Conservation (phyloP, 2,888 invertebrate genomes). For the Galerucella pusilla region DNA sequence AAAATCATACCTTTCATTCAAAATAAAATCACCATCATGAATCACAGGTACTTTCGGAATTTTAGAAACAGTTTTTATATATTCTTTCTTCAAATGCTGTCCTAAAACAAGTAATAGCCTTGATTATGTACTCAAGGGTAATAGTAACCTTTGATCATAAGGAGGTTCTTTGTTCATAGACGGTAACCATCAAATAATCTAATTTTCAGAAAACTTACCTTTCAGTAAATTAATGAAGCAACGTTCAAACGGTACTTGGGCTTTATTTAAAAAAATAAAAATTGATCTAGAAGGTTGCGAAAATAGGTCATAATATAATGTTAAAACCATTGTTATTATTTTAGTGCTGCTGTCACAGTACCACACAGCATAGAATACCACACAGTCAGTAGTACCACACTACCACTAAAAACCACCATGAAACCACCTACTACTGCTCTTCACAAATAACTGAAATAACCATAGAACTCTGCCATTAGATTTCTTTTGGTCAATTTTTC, state of each 20-base stretch:
- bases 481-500: no score
- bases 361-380: no score
- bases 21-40: slow-evolving; percentile 68
- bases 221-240: slow-evolving; percentile 64
- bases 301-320: slow-evolving; percentile 64
- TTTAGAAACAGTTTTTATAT: slow-evolving; percentile 65
- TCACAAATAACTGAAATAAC: no score
- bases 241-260: slow-evolving; percentile 65
- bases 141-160: not conserved
- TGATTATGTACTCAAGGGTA: no score
- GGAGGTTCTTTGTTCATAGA: no score
- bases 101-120: slow-evolving; percentile 59
- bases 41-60: slow-evolving; percentile 71
- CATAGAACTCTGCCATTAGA: no score
- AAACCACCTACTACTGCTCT: no score
- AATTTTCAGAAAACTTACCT: slow-evolving; percentile 57
- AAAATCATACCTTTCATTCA: slow-evolving; percentile 66
- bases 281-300: slow-evolving; percentile 69
- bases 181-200: not conserved
- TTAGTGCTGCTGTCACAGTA: no score
- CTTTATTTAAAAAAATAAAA: slow-evolving; percentile 66
- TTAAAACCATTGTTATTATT: slow-evolving; percentile 55
- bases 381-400: no score
- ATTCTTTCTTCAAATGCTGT: slow-evolving; percentile 67
- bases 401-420: no score